These are phyloP conservation scores for Syngnathus acus DNA, from an alignment of 2,797 vertebrate genomes.

Conservation along the genomic window DNA sequence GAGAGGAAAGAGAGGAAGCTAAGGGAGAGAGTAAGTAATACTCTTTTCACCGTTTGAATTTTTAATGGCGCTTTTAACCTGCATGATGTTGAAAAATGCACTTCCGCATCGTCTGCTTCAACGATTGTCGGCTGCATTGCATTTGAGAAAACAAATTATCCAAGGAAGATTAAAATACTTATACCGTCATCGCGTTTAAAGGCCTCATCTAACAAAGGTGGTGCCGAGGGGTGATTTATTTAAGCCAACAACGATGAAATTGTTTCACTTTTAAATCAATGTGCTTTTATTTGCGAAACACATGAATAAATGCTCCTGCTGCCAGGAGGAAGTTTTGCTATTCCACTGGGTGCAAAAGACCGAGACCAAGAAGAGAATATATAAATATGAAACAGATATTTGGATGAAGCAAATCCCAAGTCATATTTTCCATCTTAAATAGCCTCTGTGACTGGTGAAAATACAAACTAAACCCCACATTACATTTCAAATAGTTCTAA, in stretches of 20 bases:
- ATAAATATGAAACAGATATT: background rate
- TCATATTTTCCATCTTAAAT: background rate
- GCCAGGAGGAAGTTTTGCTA: background rate
- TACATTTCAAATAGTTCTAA: background rate
- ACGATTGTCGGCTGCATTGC: background rate
- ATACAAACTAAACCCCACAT: background rate
- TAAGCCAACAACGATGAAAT: background rate
- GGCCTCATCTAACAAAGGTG: background rate
- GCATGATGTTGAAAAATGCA: background rate
- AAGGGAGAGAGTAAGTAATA: conserved; percentile 69
- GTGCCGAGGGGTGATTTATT: background rate
- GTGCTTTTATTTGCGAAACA: background rate
- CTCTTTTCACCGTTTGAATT: background rate
- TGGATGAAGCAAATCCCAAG: background rate
- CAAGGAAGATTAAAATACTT: background rate
- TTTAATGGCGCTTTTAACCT: background rate
- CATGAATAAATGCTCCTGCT: background rate
- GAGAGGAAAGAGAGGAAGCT: conserved; percentile 84
- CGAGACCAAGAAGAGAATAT: background rate
- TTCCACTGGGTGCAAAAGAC: background rate
- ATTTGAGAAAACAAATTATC: background rate
- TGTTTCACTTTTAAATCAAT: background rate
- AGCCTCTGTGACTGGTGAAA: background rate
- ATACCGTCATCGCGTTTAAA: background rate
- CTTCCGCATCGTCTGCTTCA: background rate